phyloP scores from a whole-genome alignment of 2,888 invertebrate species.

The Diploptera punctata region DNA sequence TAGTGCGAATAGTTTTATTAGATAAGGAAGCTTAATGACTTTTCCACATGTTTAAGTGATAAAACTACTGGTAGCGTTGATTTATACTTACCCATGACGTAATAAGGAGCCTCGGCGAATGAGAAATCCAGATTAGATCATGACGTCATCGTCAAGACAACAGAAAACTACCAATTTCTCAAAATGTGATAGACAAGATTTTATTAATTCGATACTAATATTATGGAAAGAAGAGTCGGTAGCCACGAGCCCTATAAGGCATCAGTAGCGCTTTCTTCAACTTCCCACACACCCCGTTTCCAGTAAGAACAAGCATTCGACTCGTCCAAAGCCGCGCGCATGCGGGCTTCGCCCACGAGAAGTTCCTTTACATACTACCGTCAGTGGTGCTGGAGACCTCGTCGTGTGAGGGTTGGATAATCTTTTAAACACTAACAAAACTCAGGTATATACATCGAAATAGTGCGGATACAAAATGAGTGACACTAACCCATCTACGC shows the following conservation, averaged over 20 bases:
- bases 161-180: neutral
- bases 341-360: constrained; percentile 29
- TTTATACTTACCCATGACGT: constrained; percentile 18
- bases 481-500: constrained; percentile 70
- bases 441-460: constrained; percentile 33
- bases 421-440: constrained; percentile 13
- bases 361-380: constrained; percentile 16
- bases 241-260: constrained; percentile 42
- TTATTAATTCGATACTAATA: neutral
- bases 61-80: neutral
- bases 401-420: constrained; percentile 34
- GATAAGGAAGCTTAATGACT: neutral
- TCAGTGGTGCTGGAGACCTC: constrained; percentile 41
- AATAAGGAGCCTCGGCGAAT: constrained; percentile 28
- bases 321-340: constrained; percentile 38
- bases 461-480: constrained; percentile 42
- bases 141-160: neutral
- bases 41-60: neutral
- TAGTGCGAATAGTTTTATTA: neutral
- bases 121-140: constrained; percentile 34
- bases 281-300: constrained; percentile 33
- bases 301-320: constrained; percentile 25
- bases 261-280: constrained; percentile 36
- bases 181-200: neutral
- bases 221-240: constrained; percentile 16